Percentiles rank a stretch among this genome's conserved stretches.
Evolutionary conservation across 2,797 vertebrate species (phyloP).

Genomic region (Falco peregrinus): DNA sequence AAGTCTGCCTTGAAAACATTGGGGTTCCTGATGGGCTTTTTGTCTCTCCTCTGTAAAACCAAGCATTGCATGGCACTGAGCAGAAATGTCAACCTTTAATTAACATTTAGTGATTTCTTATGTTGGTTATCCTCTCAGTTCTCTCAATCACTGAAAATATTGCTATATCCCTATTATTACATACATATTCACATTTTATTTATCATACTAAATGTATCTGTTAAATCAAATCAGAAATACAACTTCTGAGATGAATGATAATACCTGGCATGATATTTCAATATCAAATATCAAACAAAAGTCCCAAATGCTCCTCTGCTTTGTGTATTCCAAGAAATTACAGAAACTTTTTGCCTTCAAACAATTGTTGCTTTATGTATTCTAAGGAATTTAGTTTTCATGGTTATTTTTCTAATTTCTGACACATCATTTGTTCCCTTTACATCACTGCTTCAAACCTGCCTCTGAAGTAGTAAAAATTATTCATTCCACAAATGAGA

Average conservation of each 20-base stretch:
- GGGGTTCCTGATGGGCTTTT: not conserved
- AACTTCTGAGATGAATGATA: not conserved
- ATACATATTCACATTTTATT: not conserved
- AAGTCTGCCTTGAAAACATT: not conserved
- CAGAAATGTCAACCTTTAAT: not conserved
- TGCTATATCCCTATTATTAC: not conserved
- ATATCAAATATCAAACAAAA: not conserved
- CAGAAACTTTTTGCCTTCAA: not conserved
- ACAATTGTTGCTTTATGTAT: not conserved
- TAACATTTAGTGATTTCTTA: not conserved
- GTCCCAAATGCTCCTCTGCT: not conserved
- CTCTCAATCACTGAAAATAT: not conserved
- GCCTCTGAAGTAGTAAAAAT: not conserved
- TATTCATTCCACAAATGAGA: not conserved
- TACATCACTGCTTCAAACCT: not conserved
- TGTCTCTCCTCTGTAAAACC: not conserved
- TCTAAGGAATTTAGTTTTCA: not conserved
- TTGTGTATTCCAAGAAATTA: not conserved
- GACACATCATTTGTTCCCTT: not conserved
- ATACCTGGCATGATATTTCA: not conserved
- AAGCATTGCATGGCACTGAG: not conserved
- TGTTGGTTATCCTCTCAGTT: not conserved
- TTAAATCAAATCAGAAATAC: not conserved
- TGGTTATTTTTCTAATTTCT: not conserved
- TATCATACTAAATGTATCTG: not conserved